phyloP scores from a whole-genome alignment of 2,113 vertebrate species.

The Riparia riparia region DNA sequence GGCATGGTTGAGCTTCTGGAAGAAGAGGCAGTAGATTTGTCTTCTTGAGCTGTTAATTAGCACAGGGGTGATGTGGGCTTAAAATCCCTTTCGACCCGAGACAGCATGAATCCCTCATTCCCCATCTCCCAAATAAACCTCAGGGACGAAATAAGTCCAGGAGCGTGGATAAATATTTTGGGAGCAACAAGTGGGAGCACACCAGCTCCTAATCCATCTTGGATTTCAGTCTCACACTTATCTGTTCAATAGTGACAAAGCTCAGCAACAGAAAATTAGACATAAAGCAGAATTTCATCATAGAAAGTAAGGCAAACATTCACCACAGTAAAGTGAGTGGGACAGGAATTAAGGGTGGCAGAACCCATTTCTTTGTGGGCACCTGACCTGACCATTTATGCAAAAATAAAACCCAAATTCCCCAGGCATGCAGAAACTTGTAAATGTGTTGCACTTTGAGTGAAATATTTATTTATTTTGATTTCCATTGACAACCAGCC shows the following conservation, averaged over 20 bases:
- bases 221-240: not conserved
- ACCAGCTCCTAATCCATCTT: not conserved
- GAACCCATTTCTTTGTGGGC: not conserved
- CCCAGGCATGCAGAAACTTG: not conserved
- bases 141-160: not conserved
- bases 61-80: not conserved
- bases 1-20: not conserved
- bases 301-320: not conserved
- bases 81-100: not conserved
- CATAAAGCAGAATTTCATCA: not conserved
- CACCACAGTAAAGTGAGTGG: not conserved
- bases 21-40: not conserved
- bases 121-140: not conserved
- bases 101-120: not conserved
- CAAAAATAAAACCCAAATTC: not conserved
- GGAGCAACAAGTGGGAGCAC: not conserved
- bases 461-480: not conserved
- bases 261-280: not conserved
- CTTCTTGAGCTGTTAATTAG: not conserved
- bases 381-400: rapidly evolving
- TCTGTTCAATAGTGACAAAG: not conserved
- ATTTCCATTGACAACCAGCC: not conserved
- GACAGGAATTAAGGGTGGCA: not conserved
- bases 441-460: not conserved
- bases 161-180: not conserved